Percentiles rank a stretch among this genome's conserved stretches.
Evolutionary conservation across 1,140 invertebrate genomes (phyloP).

Genomic region (Drosophila repletoides): DNA sequence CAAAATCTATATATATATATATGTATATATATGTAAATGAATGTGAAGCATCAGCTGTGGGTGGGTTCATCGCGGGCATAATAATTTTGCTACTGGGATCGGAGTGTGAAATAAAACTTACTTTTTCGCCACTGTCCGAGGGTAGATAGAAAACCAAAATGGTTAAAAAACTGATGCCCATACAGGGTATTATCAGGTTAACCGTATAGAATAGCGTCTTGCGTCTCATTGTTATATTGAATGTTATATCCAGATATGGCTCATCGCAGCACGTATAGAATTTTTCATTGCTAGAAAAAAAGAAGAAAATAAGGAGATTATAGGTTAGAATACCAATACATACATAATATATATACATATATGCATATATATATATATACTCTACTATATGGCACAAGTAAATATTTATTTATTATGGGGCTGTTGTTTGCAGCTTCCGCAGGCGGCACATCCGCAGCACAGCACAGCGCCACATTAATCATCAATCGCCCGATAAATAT

Average conservation of each 20-base stretch:
- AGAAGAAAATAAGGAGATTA: conserved; percentile 5
- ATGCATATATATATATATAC: too few species aligned
- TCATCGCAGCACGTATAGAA: conserved; percentile 98
- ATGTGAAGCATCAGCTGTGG: conserved; percentile 11
- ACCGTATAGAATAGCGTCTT: conserved; percentile 99
- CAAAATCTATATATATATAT: neutral
- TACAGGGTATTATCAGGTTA: conserved; percentile 98
- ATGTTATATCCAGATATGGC: conserved; percentile 98
- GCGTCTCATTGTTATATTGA: conserved; percentile 98
- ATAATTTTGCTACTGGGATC: neutral
- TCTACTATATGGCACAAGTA: conserved; percentile 22
- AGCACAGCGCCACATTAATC: conserved; percentile 49
- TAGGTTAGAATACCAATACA: conserved; percentile 37
- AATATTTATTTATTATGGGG: conserved; percentile 56
- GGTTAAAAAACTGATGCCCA: conserved; percentile 99
- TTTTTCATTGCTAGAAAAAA: conserved; percentile 90
- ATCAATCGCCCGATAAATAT: conserved; percentile 63
- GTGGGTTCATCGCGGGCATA: conserved; percentile 8
- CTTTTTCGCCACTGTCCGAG: conserved; percentile 99
- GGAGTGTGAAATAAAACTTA: conserved; percentile 83
- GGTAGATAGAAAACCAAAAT: conserved; percentile 99
- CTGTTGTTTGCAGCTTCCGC: conserved; percentile 33
- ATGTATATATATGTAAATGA: conserved; percentile 5
- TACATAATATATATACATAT: too few species aligned
- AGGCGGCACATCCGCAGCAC: conserved; percentile 23